Evolutionary conservation across 2,113 vertebrate genomes (phyloP), one percentile per base, ranked within the genome.

Genomic region (Elephantulus edwardii): DNA sequence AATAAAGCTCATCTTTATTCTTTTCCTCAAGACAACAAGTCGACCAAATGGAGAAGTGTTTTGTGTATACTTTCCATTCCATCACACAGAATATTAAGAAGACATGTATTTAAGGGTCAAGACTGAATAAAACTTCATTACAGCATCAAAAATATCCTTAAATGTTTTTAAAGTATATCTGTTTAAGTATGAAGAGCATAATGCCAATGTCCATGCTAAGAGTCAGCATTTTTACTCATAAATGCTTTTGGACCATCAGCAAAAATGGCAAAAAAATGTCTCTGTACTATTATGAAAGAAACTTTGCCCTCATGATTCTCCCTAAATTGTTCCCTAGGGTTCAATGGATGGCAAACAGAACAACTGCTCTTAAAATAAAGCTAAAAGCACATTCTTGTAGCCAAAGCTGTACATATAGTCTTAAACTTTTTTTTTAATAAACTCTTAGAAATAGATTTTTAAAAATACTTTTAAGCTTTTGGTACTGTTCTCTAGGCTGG

Each of bases 401-500:
- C 46, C 86, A 92, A 89, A 48, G 44, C 71, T 56, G 26, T 56
- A 56, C 9, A 84, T 7, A 56, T 11, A 89, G 81, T 89, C 82
- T 86, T 82, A 95, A 82, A 64, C 20, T 70, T 33, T 54, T 20
- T 56, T 56, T 56, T 56, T 11, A 2, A 64, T 50, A 75, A 50
- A 71, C 38, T 94, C 64, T 86, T 90, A 62, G 16, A 93, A 91
- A 33, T n/a, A 24, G 52, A 93, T 77, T 89, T 81, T 50, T 28
- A 28, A 75, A n/a, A 76, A 16, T 16, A 54, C 58, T 71, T 66
- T 72, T 30, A 89, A 92, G 14, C 7, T 87, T 93, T 70, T 85
- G 56, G 88, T 70, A 90, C 19, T 83, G 26, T 24, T 50, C 72
- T 77, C 14, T 81, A 26, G 72, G 77, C 44, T 75, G 20, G 35